Conservation (phyloP, 2,113 vertebrate species). For the Acanthisitta chloris region DNA sequence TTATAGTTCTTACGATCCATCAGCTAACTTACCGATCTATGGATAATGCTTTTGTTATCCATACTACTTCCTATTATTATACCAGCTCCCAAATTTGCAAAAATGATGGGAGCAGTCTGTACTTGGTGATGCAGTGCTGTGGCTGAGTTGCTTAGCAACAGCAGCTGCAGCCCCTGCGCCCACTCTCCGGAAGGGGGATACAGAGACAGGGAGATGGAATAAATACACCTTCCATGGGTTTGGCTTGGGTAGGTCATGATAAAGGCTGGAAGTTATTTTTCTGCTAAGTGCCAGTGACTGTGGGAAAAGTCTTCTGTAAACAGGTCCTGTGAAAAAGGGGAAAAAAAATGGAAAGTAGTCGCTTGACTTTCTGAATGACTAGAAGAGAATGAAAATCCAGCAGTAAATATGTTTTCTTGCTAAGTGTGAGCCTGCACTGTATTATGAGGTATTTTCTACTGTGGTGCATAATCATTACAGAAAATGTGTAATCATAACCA, state of each 20-base stretch:
- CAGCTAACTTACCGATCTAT: not conserved
- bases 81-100: constrained; percentile 36
- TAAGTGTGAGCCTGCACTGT: not conserved
- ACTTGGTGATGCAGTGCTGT: constrained; percentile 62
- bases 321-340: not conserved
- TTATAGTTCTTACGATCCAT: not conserved
- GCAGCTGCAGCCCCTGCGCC: constrained; percentile 46
- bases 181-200: constrained; percentile 70
- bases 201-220: constrained; percentile 71
- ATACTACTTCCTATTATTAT: not conserved
- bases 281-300: constrained; percentile 42
- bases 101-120: constrained; percentile 67
- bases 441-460: not conserved
- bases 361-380: not conserved
- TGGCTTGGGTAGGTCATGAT: not conserved
- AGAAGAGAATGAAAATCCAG: not conserved
- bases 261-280: constrained; percentile 28
- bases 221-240: constrained; percentile 11
- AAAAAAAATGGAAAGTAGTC: not conserved
- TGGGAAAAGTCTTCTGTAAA: constrained; percentile 28
- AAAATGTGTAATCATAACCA: not conserved
- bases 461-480: not conserved
- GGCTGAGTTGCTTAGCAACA: constrained; percentile 75
- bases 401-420: not conserved
- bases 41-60: constrained; percentile 13